Conservation (phyloP, 2,888 invertebrate species). For the Erebia ligea region DNA sequence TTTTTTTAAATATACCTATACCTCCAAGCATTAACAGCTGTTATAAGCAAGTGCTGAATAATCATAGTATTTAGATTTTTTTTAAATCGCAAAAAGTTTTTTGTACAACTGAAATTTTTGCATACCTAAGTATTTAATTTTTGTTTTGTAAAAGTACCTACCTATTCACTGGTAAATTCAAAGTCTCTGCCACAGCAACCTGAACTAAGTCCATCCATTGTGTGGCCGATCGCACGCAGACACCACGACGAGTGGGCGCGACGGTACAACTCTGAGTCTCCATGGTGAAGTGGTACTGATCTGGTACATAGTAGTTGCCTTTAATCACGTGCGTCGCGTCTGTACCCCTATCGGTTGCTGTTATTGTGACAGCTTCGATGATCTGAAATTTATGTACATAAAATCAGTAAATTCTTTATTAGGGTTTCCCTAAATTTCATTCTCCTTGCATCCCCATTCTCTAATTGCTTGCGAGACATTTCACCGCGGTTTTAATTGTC, state of each 20-base stretch:
- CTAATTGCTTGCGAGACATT: too few species aligned
- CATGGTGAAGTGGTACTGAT: conserved; percentile 91
- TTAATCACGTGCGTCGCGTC: conserved; percentile 78
- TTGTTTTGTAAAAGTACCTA: conserved; percentile 47
- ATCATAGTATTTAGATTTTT: too few species aligned
- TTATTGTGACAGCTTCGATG: conserved; percentile 57
- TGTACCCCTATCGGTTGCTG: conserved; percentile 62
- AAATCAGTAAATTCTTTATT: not conserved
- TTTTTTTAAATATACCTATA: too few species aligned
- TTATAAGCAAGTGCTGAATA: too few species aligned
- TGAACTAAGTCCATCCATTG: conserved; percentile 87
- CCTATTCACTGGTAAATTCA: conserved; percentile 84
- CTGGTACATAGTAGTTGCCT: conserved; percentile 81
- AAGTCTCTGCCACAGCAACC: conserved; percentile 76
- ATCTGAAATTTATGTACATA: conserved; percentile 50
- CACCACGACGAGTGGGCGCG: conserved; percentile 47
- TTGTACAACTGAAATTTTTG: too few species aligned
- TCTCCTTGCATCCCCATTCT: too few species aligned
- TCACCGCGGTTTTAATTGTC: too few species aligned
- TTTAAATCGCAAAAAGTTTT: too few species aligned
- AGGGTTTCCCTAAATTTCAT: not conserved
- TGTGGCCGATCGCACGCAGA: conserved; percentile 75
- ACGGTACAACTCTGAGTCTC: conserved; percentile 86
- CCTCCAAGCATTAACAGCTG: too few species aligned
- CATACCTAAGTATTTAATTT: not conserved